Evolutionary conservation across 2,888 invertebrate genomes (phyloP), one percentile per base, ranked within the genome.

Genomic region (Altica lythri): DNA sequence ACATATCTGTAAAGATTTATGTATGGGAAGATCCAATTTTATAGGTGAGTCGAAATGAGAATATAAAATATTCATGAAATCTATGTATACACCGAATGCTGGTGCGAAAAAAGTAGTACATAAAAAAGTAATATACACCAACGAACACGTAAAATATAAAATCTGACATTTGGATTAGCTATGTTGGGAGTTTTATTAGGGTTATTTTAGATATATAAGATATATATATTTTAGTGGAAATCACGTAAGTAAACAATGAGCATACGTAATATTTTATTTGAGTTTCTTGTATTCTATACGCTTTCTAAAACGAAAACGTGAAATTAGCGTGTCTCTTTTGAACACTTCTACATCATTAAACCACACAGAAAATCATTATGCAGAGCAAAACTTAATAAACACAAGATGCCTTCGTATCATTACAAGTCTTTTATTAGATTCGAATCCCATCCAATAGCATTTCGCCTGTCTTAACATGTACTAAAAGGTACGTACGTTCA

Each of bases 1-100:
- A 45, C 48, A 38, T 52, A 48, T 37, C 30, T 8, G 43, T 18
- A 14, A 25, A 47, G 45, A 54, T 54, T 58, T 54, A 54, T 54
- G 35, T 46, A 43, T 46, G 47, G 37, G 47, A 35, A 34, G 25
- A 46, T 46, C 35, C 34, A 22, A 46, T 46, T 46, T 46, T 46
- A 46, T 46, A 22, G 22, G 34, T 46, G 35, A 46, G 16, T 13
- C 22, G 27, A 29, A 47, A 47, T 37, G 38, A 37, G 35, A 37
- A 25, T 47, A 37, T 37, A 37, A 38, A 47, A 47, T 47, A 47
- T 47, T 47, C 37, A 47, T 47, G 37, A 29, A 29, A 47, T 37
- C 47, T 18, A 47, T 47, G 22, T 17, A 25, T 19, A 35, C 16
- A 46, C 25, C 17, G 14, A 27, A 14, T 16, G 35, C n/a, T n/a